Percentiles rank a stretch among this genome's conserved stretches.
phyloP scores from a whole-genome alignment of 2,113 vertebrate species.

The Cariama cristata region DNA sequence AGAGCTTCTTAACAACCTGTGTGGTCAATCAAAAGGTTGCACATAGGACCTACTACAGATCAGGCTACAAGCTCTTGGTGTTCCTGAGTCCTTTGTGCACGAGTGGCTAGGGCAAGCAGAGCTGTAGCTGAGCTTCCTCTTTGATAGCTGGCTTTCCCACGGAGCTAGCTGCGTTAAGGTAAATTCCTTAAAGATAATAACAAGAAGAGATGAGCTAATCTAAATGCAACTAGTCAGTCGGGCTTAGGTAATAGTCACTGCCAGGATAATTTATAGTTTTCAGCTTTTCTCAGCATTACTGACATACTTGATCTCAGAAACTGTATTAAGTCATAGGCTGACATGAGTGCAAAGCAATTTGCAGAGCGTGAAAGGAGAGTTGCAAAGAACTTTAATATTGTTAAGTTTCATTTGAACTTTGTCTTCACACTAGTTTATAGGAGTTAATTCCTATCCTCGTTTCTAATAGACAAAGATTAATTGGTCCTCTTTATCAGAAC shows the following conservation, averaged over 20 bases:
- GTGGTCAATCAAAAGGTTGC: not conserved
- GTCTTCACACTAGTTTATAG: slow-evolving; percentile 59
- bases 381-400: slow-evolving; percentile 62
- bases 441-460: slow-evolving; percentile 69
- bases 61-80: not conserved
- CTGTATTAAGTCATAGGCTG: slow-evolving; percentile 38
- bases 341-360: slow-evolving; percentile 37
- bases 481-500: slow-evolving; percentile 76
- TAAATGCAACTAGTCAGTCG: slow-evolving; percentile 39
- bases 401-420: slow-evolving; percentile 74
- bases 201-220: slow-evolving; percentile 35
- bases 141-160: slow-evolving; percentile 3
- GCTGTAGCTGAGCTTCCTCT: not conserved
- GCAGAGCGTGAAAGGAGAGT: not conserved
- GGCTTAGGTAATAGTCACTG: slow-evolving; percentile 42
- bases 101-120: not conserved
- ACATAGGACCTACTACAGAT: not conserved
- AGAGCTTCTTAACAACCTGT: not conserved
- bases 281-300: slow-evolving; percentile 26
- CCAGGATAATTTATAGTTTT: slow-evolving; percentile 56
- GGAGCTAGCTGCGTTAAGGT: not conserved
- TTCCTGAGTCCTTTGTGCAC: not conserved
- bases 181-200: slow-evolving; percentile 13
- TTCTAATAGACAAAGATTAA: slow-evolving; percentile 80
- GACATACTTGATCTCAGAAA: slow-evolving; percentile 4